Base-by-base conservation (phyloP, 2,888 invertebrate genomes). In the Galeruca laticollis region DNA sequence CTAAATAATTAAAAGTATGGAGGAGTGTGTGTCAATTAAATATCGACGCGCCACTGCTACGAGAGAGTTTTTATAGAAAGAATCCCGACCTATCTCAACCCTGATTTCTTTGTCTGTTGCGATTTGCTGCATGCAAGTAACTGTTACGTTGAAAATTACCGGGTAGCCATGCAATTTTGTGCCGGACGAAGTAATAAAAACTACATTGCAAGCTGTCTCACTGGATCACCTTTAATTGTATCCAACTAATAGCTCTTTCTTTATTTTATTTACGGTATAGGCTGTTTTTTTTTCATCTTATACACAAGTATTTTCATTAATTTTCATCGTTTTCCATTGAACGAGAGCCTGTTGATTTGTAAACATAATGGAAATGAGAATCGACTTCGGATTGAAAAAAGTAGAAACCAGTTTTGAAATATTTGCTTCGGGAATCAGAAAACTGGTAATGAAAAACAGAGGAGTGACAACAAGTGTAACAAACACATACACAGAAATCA, bases 1-100 rank as follows among this genome's bases (percentile, higher is more conserved):
- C n/a, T n/a, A n/a, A n/a, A n/a, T n/a, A n/a, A n/a, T n/a, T n/a
- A n/a, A n/a, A n/a, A n/a, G n/a, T n/a, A n/a, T n/a, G n/a, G n/a
- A n/a, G n/a, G n/a, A n/a, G n/a, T n/a, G n/a, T n/a, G n/a, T n/a
- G n/a, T n/a, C 26, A 26, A 26, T 26, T 26, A 26, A 26, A 26
- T 26, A 3, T 15, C 5, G 35, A 15, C 10, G 3, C 56, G 56
- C 31, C 18, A 35, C 56, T 57, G 56, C 8, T 15, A 0, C 18
- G 56, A 2, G 5, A 18, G 18, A 15, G 4, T 18, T 57, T 57
- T 57, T 57, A 35, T 57, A 57, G 5, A 57, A 51, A 26, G 21
- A 61, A 43, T 43, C 60, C 61, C 47, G 61, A 61, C 61, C 61
- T 61, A 61, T 61, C 61, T 47, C 61, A 61, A 61, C 61, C 61